These are phyloP conservation scores for Polydrusus tereticollis DNA, from an alignment of 2,888 invertebrate genomes.

Conservation along the genomic window DNA sequence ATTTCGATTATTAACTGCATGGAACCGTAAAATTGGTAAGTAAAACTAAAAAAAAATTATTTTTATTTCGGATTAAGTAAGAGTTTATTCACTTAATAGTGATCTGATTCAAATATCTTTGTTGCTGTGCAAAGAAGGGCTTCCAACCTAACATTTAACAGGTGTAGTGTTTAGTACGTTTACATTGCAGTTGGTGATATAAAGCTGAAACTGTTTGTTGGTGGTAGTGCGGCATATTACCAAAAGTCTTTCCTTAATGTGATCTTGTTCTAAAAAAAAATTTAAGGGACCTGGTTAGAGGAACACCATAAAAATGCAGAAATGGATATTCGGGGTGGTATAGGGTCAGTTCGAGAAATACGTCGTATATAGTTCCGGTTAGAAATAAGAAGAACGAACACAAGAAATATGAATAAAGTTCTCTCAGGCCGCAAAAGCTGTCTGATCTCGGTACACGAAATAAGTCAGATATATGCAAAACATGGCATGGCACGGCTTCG, in stretches of 20 bases:
- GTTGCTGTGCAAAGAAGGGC: background rate
- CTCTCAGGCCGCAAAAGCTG: constrained; percentile 32
- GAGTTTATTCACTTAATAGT: no score
- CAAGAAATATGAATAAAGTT: constrained; percentile 43
- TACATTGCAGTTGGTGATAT: background rate
- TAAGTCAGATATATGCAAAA: constrained; percentile 38
- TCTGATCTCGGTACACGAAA: constrained; percentile 42
- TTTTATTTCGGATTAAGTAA: no score
- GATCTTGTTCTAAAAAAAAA: background rate
- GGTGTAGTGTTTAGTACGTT: background rate
- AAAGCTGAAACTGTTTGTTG: background rate
- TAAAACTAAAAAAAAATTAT: no score
- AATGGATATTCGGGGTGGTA: constrained; percentile 24
- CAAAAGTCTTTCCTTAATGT: background rate
- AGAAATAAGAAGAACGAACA: constrained; percentile 40
- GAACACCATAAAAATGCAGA: constrained; percentile 11
- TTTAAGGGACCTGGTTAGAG: constrained; percentile 9
- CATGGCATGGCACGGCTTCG: constrained; percentile 39
- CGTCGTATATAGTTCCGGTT: constrained; percentile 38
- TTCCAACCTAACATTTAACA: background rate
- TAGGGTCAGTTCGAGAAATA: constrained; percentile 38
- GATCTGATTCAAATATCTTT: no score
- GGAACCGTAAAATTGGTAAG: no score
- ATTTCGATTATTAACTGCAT: no score
- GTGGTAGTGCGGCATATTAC: background rate